Base-by-base conservation (phyloP, 2,113 vertebrate species). In the Athene cunicularia region DNA sequence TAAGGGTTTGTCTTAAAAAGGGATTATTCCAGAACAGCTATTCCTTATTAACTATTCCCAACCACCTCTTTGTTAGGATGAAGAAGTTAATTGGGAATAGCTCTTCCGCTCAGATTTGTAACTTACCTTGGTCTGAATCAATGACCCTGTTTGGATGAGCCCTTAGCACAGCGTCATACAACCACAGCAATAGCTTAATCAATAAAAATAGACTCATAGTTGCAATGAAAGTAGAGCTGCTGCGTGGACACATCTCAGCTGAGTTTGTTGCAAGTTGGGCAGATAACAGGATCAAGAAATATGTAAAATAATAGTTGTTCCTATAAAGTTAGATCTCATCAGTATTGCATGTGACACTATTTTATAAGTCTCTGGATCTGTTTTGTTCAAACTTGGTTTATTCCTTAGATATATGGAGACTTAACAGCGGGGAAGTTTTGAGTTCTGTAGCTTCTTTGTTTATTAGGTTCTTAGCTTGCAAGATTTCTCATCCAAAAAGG, bases 401-500 rank as follows among this genome's bases (percentile, higher is more conserved):
- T 67, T 93, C 81, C 70, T 76, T 47, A 95, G 62, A 74, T 82
- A 80, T 23, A 58, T 15, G 8, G 62, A 93, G 77, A 76, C 56
- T 91, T 56, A 95, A 72, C 6, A 55, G 60, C 62, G 83, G 71
- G 81, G 79, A 95, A 80, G 30, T 66, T 80, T 85, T 71, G 50
- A 90, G 35, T 85, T 94, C 90, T 95, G 73, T 76, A 80, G 71
- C 66, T 90, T 95, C 91, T 93, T 95, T 97, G 94, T 95, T 94
- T 95, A 82, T 85, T 82, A 95, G 91, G 77, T 62, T 90, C 91
- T 95, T 96, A 96, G 94, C 84, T 93, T 97, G 94, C 94, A 96
- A 96, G 91, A 83, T 77, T 96, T 97, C 89, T 96, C 93, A 96
- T 96, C 96, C 95, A 95, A 95, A 89, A 95, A 95, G 60, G 58